These are phyloP conservation scores for Daubentonia madagascariensis DNA, from an alignment of 2,113 vertebrate species.

Conservation along the genomic window DNA sequence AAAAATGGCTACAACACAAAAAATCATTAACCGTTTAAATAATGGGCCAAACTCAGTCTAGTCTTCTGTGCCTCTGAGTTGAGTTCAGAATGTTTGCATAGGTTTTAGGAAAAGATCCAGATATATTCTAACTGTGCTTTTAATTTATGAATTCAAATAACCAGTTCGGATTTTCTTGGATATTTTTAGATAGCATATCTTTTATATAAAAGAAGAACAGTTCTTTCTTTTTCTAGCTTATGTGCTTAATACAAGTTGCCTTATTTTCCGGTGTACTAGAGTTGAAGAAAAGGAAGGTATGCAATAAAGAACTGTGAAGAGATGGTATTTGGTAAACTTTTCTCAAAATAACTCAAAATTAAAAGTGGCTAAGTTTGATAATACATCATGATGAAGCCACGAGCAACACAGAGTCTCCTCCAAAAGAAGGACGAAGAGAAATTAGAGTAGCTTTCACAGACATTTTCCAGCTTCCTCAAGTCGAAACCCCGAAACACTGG, in stretches of 20 bases:
- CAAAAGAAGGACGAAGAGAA: not conserved
- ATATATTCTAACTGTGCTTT: slow-evolving; percentile 22
- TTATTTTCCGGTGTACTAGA: not conserved
- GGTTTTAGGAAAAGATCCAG: not conserved
- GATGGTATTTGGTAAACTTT: not conserved
- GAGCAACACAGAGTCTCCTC: not conserved
- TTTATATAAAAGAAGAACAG: not conserved
- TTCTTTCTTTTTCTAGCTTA: slow-evolving; percentile 5
- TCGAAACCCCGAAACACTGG: slow-evolving; percentile 54
- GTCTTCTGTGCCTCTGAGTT: not conserved
- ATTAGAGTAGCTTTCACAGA: slow-evolving; percentile 5
- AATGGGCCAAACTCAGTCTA: not conserved
- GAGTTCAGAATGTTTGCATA: not conserved
- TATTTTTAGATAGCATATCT: not conserved
- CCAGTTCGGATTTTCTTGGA: not conserved
- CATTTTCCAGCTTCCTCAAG: slow-evolving; percentile 38
- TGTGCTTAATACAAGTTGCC: not conserved
- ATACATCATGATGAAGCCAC: not conserved
- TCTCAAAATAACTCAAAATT: not conserved
- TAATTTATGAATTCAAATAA: slow-evolving; percentile 38
- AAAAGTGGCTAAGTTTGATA: not conserved
- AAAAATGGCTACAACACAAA: not conserved
- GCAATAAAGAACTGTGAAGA: not conserved
- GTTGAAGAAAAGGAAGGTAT: not conserved
- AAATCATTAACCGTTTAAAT: not conserved